Base-by-base conservation (phyloP, 2,888 invertebrate genomes). In the Prostheceraeus crozeri region DNA sequence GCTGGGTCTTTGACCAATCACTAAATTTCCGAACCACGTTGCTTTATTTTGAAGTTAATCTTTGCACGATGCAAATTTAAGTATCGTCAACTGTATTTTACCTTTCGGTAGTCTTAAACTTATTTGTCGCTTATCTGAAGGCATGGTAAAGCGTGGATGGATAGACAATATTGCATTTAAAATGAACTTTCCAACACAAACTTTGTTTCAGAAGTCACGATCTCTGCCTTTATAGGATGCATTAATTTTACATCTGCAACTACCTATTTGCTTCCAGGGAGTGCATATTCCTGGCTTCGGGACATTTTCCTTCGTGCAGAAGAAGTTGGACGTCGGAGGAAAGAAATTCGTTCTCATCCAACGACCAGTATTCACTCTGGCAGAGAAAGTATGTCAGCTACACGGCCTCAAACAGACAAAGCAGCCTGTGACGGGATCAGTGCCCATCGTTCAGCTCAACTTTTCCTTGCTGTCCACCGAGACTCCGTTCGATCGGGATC, bases 251-350 rank as follows among this genome's bases (percentile, higher is more conserved):
- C n/a, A n/a, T n/a, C n/a, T n/a, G n/a, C n/a, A n/a, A n/a, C n/a
- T n/a, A n/a, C n/a, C n/a, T n/a, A n/a, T 51, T 59, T 57, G 59
- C 51, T 68, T 68, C 52, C 63, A 75, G 74, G 76, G 74, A 27
- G 73, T 76, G 14, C 65, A 67, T 59, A 70, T 76, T 48, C 70
- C 68, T 35, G 68, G 69, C 3, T 66, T 76, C 25, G 76, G 75
- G 16, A 73, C 71, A 19, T 76, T 76, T 62, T 71, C 72, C 35
- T 74, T 76, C 62, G 67, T 68, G 23, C 75, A 76, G 64, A 72
- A 72, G 63, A 72, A 72, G 56, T 61, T 73, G 33, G 76, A 76
- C 62, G 68, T 75, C n/a, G 75, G 75, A 30, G 72, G 73, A 61
- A 75, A 72, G 64, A 75, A 72, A 63, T 75, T 69, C 65, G 64